A percentile compares a stretch with the other conserved stretches of the same genome.
These are phyloP conservation scores for Spermophilus dauricus DNA, from an alignment of 2,113 vertebrate genomes.

Conservation along the genomic window DNA sequence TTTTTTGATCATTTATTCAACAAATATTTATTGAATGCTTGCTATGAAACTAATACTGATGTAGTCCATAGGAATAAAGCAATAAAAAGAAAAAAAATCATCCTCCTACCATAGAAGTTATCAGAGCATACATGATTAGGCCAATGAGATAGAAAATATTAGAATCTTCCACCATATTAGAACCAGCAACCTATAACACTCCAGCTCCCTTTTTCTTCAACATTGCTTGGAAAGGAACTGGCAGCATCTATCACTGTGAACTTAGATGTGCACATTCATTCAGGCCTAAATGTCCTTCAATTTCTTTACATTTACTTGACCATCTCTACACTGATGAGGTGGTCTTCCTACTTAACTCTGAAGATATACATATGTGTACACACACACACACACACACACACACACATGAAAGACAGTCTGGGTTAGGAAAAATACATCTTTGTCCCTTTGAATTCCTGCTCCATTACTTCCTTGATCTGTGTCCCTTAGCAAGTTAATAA, in stretches of 20 bases:
- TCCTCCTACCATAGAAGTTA: not conserved
- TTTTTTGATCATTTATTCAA: not conserved
- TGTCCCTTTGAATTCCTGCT: not conserved
- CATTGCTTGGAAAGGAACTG: not conserved
- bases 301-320: not conserved
- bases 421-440: not conserved
- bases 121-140: not conserved
- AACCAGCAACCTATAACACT: not conserved
- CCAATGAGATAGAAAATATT: not conserved
- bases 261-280: not conserved
- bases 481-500: not conserved
- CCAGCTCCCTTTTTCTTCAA: not conserved
- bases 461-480: not conserved
- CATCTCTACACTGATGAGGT: not conserved
- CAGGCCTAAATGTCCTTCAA: not conserved
- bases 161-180: not conserved
- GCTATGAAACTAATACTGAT: not conserved
- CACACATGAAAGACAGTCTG: not conserved
- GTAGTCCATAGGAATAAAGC: not conserved
- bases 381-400: not conserved
- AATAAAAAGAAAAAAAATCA: not conserved
- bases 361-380: not conserved
- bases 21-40: not conserved
- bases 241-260: not conserved
- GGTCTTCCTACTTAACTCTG: not conserved